A percentile compares a stretch with the other conserved stretches of the same genome.
These are phyloP conservation scores for Rhynchomys soricoides DNA, from an alignment of 2,113 vertebrate genomes.

Conservation along the genomic window DNA sequence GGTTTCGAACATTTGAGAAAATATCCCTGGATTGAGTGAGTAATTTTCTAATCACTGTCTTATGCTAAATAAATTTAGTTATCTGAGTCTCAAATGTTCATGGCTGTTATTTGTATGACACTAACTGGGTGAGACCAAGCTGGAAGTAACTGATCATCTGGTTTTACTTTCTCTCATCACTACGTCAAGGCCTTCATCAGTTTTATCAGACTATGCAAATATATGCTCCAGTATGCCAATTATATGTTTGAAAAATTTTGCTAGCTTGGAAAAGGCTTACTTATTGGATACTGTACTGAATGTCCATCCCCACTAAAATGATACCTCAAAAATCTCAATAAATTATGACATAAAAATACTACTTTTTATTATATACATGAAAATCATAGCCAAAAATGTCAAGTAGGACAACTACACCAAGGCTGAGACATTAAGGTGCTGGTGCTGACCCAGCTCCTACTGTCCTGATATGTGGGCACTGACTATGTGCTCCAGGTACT, in stretches of 20 bases:
- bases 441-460: no score
- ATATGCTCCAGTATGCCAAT: neutral
- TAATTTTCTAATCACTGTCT: conserved; percentile 61
- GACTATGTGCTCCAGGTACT: neutral
- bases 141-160: conserved; percentile 19
- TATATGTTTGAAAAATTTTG: neutral
- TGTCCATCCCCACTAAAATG: neutral
- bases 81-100: conserved; percentile 28
- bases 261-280: neutral
- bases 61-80: conserved; percentile 66
- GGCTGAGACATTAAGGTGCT: neutral
- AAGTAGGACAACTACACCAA: neutral
- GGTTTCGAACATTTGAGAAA: conserved; percentile 28
- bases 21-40: neutral
- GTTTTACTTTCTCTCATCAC: neutral
- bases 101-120: conserved; percentile 45
- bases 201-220: neutral
- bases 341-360: neutral
- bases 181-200: neutral
- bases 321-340: conserved; percentile 10
- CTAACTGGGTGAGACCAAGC: neutral
- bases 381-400: neutral
- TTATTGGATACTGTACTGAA: neutral
- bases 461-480: no score
- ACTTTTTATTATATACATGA: neutral